Evolutionary conservation across 2,113 vertebrate species (phyloP).

Genomic region (Octodon degus): DNA sequence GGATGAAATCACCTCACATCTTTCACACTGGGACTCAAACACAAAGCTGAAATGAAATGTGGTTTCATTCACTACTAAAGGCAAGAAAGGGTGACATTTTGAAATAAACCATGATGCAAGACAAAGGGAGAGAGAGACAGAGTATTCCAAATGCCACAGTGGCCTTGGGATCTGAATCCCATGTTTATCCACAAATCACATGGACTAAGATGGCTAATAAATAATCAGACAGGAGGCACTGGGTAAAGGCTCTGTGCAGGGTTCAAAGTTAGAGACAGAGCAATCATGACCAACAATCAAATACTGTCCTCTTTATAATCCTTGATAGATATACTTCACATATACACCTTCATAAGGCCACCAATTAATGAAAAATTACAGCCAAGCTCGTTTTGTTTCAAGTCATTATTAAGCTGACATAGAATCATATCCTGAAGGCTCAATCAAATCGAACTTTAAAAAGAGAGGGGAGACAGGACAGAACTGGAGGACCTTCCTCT

Average conservation of each 20-base stretch:
- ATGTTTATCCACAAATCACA: not conserved
- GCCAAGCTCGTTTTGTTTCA: not conserved
- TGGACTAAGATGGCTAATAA: not conserved
- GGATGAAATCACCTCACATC: not conserved
- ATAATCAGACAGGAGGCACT: not conserved
- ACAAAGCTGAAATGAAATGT: not conserved
- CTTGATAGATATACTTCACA: not conserved
- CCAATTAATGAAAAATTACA: constrained; percentile 7
- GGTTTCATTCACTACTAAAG: not conserved
- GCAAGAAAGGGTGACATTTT: not conserved
- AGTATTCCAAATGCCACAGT: not conserved
- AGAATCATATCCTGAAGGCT: not conserved
- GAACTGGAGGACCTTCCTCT: not conserved
- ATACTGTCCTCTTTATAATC: not conserved
- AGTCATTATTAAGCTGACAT: not conserved
- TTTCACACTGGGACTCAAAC: not conserved
- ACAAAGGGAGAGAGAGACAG: not conserved
- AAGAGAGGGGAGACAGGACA: not conserved
- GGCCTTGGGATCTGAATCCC: not conserved
- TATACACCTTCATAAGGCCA: not conserved
- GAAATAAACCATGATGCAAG: constrained; percentile 25
- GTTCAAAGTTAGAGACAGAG: not conserved
- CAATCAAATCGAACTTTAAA: not conserved
- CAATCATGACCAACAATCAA: not conserved
- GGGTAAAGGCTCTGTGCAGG: not conserved